phyloP scores from a whole-genome alignment of 2,888 invertebrate genomes.

The Ecdyonurus torrentis region DNA sequence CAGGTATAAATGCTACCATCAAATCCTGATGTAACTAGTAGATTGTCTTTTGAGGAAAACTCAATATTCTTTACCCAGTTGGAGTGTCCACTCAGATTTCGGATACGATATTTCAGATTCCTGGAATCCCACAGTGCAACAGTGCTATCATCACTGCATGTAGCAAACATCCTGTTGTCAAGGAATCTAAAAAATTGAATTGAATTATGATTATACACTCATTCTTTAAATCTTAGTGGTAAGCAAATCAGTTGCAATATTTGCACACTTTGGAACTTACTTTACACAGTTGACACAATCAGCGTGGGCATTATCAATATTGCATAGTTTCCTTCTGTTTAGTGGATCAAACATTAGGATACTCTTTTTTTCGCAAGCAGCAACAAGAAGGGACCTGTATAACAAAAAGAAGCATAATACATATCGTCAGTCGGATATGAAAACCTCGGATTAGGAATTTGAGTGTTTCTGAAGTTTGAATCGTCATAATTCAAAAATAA shows the following conservation, averaged over 20 bases:
- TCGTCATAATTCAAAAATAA: no score
- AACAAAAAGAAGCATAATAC: no score
- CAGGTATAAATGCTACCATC: constrained; percentile 88
- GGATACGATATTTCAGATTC: constrained; percentile 56
- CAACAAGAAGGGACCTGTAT: constrained; percentile 70
- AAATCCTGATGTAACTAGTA: constrained; percentile 79
- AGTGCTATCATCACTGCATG: constrained; percentile 86
- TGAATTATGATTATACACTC: no score
- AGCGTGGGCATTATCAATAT: constrained; percentile 64
- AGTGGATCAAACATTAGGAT: constrained; percentile 76
- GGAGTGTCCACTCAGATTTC: constrained; percentile 68
- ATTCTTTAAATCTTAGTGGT: no score
- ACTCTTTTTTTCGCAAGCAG: constrained; percentile 81
- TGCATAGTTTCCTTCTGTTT: constrained; percentile 52
- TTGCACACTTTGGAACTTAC: constrained; percentile 32
- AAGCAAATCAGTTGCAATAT: neutral
- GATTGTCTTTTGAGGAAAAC: constrained; percentile 65
- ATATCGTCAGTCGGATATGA: no score
- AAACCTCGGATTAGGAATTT: no score
- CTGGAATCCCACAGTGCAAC: constrained; percentile 89
- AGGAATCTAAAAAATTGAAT: constrained; percentile 57
- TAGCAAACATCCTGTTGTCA: constrained; percentile 73
- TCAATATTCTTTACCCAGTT: constrained; percentile 97
- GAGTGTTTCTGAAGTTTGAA: no score
- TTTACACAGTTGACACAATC: constrained; percentile 89